A percentile compares a stretch with the other conserved stretches of the same genome.
These are phyloP conservation scores for Ceratotherium simum DNA, from an alignment of 2,113 vertebrate species.

Conservation along the genomic window DNA sequence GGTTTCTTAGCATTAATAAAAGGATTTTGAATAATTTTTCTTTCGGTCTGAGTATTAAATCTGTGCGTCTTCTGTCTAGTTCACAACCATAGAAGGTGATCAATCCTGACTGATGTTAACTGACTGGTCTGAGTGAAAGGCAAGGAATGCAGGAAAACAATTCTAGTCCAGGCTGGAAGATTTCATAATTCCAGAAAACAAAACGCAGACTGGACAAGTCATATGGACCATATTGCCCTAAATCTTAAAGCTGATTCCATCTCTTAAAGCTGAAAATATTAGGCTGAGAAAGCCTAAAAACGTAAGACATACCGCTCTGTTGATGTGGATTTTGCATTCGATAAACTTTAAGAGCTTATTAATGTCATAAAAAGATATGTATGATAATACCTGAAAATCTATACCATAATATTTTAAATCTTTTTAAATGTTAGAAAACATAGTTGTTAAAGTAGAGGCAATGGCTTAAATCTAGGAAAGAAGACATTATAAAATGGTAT, in stretches of 20 bases:
- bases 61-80: not conserved
- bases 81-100: not conserved
- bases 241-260: not conserved
- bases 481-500: not conserved
- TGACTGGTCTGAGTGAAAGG: not conserved
- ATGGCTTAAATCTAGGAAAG: not conserved
- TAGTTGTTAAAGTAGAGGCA: not conserved
- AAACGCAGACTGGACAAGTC: not conserved
- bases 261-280: not conserved
- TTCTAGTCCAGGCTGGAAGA: not conserved
- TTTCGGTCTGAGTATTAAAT: not conserved
- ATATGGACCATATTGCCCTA: not conserved
- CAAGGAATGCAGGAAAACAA: not conserved
- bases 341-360: not conserved
- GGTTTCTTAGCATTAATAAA: not conserved
- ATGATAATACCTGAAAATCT: not conserved
- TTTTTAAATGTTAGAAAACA: not conserved
- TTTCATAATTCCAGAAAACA: conserved; percentile 28
- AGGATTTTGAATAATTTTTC: not conserved
- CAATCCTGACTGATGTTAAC: not conserved
- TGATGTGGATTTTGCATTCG: not conserved
- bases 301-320: not conserved
- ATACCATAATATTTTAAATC: not conserved
- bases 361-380: not conserved
- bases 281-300: conserved; percentile 26